Evolutionary conservation across 2,888 invertebrate genomes (phyloP), one percentile per base, ranked within the genome.

Genomic region (Phymatocera aterrima): DNA sequence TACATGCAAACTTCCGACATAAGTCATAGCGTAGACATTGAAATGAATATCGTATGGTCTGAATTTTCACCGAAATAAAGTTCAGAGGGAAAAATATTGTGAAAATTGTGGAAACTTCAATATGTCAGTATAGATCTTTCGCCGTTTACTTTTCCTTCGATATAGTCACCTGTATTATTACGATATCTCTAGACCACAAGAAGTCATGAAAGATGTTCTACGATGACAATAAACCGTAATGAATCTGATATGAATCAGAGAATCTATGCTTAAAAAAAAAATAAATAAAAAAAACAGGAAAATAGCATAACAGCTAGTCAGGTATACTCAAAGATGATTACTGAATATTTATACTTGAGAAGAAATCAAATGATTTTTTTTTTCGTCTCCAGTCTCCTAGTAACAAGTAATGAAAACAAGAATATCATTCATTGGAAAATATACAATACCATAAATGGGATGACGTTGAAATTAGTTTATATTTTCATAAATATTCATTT

Each of bases 401-500:
- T n/a, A 28, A 57, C 6, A 24, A 37, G 5, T 5, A 64, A 64
- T 37, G 12, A 68, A 28, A 46, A 15, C 28, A 21, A 68, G 24
- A 43, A 24, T 24, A 24, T 43, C 28, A 37, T 37, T 68, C 8
- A 12, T 24, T 28, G 43, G 24, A 21, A 12, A 46, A 43, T 43
- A n/a, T n/a, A 46, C 8, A 60, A 60, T 60, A 28, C n/a, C 15
- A 51, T n/a, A 60, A 51, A 72, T 51, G 51, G 72, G 72, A 72
- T 72, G 31, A 31, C 31, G n/a, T 51, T 48, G 51, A 72, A 18
- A 72, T 72, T 70, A 72, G 48, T 72, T 51, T 48, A 72, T 72
- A n/a, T 72, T 72, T 72, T 48, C 72, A 51, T 75, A 43, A 75
- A 75, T 57, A 75, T 75, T 54, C 43, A 75, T 75, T 75, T 75